Percentiles rank a stretch among this genome's conserved stretches.
Evolutionary conservation across 2,888 invertebrate species (phyloP).

Genomic region (Silvanus unidentatus): DNA sequence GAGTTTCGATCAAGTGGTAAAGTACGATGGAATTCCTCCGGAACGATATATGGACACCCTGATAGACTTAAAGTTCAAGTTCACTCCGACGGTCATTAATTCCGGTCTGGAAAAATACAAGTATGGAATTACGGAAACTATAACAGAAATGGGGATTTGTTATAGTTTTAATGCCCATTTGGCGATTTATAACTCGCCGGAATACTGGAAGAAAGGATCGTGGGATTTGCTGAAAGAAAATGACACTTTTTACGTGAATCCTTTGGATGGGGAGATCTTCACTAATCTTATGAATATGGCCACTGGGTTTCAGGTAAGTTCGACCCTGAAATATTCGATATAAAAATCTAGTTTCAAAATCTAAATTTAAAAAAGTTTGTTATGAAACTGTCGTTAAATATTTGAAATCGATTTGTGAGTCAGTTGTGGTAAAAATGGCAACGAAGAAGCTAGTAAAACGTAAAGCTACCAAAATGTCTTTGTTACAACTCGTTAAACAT

Average conservation of each 20-base stretch:
- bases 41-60: conserved; percentile 55
- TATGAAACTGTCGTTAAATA: no score
- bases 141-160: conserved; percentile 67
- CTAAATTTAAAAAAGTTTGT: no score
- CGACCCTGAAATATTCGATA: no score
- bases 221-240: conserved; percentile 51
- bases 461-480: background rate
- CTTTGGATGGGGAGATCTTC: conserved; percentile 70
- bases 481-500: conserved; percentile 6
- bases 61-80: conserved; percentile 49
- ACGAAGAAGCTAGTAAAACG: conserved; percentile 4
- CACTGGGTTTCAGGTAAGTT: conserved; percentile 55
- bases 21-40: conserved; percentile 51
- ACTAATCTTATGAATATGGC: conserved; percentile 67
- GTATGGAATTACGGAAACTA: conserved; percentile 50
- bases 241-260: conserved; percentile 56
- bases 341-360: no score
- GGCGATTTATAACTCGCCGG: conserved; percentile 54
- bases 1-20: conserved; percentile 53
- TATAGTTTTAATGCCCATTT: conserved; percentile 62
- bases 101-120: conserved; percentile 32
- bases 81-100: conserved; percentile 48
- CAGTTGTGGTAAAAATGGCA: no score
- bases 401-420: no score
- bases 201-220: conserved; percentile 54